Percentiles rank a stretch among this genome's conserved stretches.
These are phyloP conservation scores for Lamprotornis superbus DNA, from an alignment of 2,113 vertebrate species.

Conservation along the genomic window DNA sequence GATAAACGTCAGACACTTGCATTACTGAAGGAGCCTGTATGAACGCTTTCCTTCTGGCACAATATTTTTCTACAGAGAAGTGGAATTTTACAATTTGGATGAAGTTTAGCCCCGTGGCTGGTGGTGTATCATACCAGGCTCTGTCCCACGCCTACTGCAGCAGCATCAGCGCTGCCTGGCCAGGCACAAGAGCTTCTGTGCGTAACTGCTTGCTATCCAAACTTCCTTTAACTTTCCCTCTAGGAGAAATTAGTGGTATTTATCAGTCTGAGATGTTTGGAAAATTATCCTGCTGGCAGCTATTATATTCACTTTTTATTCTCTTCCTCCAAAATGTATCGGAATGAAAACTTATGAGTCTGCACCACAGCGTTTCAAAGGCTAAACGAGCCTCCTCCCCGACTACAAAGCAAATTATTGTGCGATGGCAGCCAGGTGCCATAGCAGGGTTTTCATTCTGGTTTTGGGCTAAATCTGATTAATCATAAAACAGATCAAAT, in stretches of 20 bases:
- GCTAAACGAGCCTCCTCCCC: background rate
- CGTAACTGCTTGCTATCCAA: background rate
- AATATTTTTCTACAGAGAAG: background rate
- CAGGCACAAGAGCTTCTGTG: background rate
- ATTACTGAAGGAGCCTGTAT: background rate
- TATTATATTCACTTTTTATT: conserved; percentile 18
- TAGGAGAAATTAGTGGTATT: background rate
- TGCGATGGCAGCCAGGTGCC: background rate
- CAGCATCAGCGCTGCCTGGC: background rate
- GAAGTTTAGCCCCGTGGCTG: background rate
- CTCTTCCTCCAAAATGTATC: background rate
- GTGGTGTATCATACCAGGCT: background rate
- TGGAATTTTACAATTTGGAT: background rate
- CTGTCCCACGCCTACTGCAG: background rate
- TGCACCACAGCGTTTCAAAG: background rate
- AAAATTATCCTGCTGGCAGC: background rate
- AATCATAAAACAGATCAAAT: conserved; percentile 43
- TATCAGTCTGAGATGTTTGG: background rate
- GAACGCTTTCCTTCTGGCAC: background rate
- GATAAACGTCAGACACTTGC: fast-evolving
- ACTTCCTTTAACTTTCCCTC: background rate
- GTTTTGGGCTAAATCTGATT: conserved; percentile 42
- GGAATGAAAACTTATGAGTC: conserved; percentile 7
- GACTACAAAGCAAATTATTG: background rate
- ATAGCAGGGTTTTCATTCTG: conserved; percentile 30